Evolutionary conservation across 2,888 invertebrate species (phyloP).

Genomic region (Eueremaeus valkanovi): DNA sequence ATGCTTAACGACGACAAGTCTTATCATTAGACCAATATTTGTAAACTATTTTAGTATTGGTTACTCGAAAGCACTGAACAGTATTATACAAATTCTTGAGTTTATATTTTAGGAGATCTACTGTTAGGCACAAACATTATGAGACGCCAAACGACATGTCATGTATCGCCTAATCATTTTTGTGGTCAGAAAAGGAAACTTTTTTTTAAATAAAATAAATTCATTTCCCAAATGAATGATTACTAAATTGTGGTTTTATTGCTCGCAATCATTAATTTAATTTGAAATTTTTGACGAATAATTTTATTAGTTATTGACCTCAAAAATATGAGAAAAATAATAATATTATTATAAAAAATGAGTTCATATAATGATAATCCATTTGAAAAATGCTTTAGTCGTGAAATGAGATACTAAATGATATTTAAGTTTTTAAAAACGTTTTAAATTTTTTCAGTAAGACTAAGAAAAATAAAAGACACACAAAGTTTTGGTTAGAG

Average conservation of each 20-base stretch:
- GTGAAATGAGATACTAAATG: conserved; percentile 6
- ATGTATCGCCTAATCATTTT: background rate
- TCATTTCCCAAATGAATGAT: background rate
- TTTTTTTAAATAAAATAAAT: background rate
- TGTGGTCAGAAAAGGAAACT: background rate
- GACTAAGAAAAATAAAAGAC: background rate
- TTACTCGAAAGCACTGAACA: too few species aligned
- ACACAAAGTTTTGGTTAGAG: background rate
- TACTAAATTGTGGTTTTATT: conserved; percentile 4
- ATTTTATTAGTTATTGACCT: conserved; percentile 23
- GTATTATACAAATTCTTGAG: too few species aligned
- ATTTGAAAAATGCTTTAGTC: background rate
- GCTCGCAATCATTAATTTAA: conserved; percentile 10
- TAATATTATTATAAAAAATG: conserved; percentile 2
- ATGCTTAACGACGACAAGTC: background rate
- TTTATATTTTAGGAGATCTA: background rate
- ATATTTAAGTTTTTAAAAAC: background rate
- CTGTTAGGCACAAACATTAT: background rate
- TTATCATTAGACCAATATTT: background rate
- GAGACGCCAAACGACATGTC: conserved; percentile 3
- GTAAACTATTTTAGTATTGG: background rate
- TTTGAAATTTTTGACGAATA: background rate
- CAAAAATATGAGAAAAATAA: background rate
- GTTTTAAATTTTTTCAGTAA: background rate
- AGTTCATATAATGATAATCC: conserved; percentile 15